These are phyloP conservation scores for Zaprionus gabonicus DNA, from an alignment of 1,140 invertebrate species.

Conservation along the genomic window DNA sequence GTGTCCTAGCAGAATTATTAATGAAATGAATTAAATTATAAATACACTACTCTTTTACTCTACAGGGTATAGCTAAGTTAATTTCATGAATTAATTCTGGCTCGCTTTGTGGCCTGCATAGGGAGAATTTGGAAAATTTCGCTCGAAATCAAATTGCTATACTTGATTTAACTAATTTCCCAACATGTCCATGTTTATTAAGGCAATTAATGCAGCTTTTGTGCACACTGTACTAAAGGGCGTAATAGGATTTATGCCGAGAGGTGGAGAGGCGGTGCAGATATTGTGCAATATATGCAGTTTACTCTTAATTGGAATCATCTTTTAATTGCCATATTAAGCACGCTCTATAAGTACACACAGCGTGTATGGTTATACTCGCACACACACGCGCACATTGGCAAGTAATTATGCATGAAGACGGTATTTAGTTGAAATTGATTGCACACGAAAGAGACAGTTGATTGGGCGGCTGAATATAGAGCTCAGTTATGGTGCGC, in stretches of 20 bases:
- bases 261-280: slow-evolving; percentile 13
- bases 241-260: slow-evolving; percentile 53
- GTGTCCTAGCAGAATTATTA: no score
- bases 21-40: background rate
- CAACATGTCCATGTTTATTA: slow-evolving; percentile 55
- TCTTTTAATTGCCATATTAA: slow-evolving; percentile 79
- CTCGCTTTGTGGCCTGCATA: background rate
- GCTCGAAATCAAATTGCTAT: slow-evolving; percentile 32
- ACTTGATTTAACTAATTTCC: slow-evolving; percentile 50
- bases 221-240: slow-evolving; percentile 18
- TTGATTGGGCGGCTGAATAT: slow-evolving; percentile 39
- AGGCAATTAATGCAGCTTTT: slow-evolving; percentile 53
- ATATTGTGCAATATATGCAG: slow-evolving; percentile 58
- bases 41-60: background rate
- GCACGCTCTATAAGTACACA: slow-evolving; percentile 57
- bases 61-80: background rate
- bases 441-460: slow-evolving; percentile 63
- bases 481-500: slow-evolving; percentile 8
- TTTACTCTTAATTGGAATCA: slow-evolving; percentile 72
- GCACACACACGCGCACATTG: slow-evolving; percentile 14
- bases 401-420: slow-evolving; percentile 74
- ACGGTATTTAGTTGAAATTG: slow-evolving; percentile 73
- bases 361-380: background rate
- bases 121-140: background rate
- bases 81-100: background rate